Evolutionary conservation across 2,797 vertebrate species (phyloP).

Genomic region (Eulemur rubriventer): DNA sequence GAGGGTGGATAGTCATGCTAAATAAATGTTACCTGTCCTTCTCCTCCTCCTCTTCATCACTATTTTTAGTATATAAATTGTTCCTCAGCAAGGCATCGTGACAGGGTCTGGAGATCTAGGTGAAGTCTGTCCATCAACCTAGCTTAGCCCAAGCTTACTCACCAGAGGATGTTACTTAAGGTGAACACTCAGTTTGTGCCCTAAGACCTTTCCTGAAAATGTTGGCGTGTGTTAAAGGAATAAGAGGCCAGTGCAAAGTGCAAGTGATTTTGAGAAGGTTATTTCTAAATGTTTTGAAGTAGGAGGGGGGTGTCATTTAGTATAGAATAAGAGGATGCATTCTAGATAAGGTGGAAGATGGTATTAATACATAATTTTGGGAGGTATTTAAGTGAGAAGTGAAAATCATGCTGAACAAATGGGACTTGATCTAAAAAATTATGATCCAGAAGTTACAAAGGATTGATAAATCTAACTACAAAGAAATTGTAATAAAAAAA

Average conservation of each 20-base stretch:
- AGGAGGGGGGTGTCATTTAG: not conserved
- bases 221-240: not conserved
- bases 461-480: not conserved
- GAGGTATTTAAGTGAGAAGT: not conserved
- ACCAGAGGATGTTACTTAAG: not conserved
- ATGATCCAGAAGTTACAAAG: not conserved
- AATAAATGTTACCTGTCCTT: not conserved
- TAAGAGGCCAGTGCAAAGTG: not conserved
- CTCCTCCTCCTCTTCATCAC: not conserved
- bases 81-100: not conserved
- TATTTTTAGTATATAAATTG: not conserved
- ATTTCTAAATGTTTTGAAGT: not conserved
- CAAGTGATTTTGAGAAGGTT: not conserved
- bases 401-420: not conserved
- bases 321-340: not conserved
- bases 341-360: not conserved
- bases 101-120: not conserved
- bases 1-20: not conserved
- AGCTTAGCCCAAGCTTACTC: not conserved
- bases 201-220: not conserved
- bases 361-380: not conserved
- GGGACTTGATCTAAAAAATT: not conserved
- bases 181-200: not conserved
- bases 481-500: not conserved
- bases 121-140: not conserved